A percentile compares a stretch with the other conserved stretches of the same genome.
Evolutionary conservation across 2,797 vertebrate genomes (phyloP).

Genomic region (Rhinophrynus dorsalis): DNA sequence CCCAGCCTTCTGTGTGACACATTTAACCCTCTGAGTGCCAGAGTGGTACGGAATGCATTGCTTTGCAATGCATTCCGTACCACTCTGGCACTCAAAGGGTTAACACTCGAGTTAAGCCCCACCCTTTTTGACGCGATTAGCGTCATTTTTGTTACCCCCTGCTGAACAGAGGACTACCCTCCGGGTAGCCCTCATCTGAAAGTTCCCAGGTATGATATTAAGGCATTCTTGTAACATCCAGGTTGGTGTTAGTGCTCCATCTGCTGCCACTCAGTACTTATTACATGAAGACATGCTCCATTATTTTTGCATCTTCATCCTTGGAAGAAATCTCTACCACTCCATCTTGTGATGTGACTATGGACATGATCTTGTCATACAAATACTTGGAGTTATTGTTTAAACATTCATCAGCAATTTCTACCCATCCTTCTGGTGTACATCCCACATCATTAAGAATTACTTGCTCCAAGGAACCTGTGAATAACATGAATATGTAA

Average conservation of each 20-base stretch:
- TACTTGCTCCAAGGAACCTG: slow-evolving; percentile 62
- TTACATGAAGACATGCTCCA: slow-evolving; percentile 72
- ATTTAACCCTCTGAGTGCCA: too few relatives aligned
- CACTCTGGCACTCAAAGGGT: too few relatives aligned
- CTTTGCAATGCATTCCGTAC: too few relatives aligned
- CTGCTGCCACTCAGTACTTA: slow-evolving; percentile 54
- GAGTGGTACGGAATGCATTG: background rate
- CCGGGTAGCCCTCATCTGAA: too few relatives aligned
- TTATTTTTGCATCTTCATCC: slow-evolving; percentile 57
- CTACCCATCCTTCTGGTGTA: slow-evolving; percentile 63
- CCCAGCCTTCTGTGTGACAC: too few relatives aligned
- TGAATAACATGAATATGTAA: slow-evolving; percentile 6
- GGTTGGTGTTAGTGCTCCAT: slow-evolving; percentile 58
- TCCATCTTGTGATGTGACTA: slow-evolving; percentile 66
- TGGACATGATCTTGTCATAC: slow-evolving; percentile 56
- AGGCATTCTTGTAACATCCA: too few relatives aligned
- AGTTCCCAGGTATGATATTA: too few relatives aligned
- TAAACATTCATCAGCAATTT: slow-evolving; percentile 61
- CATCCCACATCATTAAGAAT: slow-evolving; percentile 61
- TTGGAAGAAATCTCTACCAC: slow-evolving; percentile 55
- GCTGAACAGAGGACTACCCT: too few relatives aligned
- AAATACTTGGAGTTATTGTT: slow-evolving; percentile 57
- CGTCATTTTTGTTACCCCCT: too few relatives aligned
- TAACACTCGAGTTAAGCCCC: too few relatives aligned
- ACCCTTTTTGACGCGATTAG: too few relatives aligned